Conservation (phyloP, 2,888 invertebrate genomes). For the Hydrotaea diabolus region DNA sequence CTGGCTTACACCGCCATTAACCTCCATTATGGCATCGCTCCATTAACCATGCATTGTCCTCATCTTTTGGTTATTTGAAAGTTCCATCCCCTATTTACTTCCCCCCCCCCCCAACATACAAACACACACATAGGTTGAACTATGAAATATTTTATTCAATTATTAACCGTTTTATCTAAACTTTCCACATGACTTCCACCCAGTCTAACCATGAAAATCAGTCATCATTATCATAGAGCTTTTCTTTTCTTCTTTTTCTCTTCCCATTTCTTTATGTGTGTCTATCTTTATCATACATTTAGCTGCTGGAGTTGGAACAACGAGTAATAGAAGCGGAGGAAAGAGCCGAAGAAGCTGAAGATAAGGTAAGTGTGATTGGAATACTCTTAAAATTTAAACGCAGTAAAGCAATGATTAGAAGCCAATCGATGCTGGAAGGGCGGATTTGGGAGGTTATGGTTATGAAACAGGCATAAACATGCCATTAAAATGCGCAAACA, state of each 20-base stretch:
- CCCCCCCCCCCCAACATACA: background rate
- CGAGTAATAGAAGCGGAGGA: slow-evolving; percentile 95
- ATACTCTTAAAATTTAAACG: slow-evolving; percentile 2
- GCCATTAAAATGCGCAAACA: background rate
- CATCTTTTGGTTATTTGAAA: no score
- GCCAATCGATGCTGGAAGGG: background rate
- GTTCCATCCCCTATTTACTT: background rate
- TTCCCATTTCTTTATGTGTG: slow-evolving; percentile 61
- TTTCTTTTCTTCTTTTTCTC: slow-evolving; percentile 38
- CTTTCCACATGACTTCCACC: slow-evolving; percentile 56
- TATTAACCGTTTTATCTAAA: slow-evolving; percentile 38
- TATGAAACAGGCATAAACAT: background rate
- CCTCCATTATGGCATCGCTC: background rate
- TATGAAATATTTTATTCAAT: slow-evolving; percentile 21
- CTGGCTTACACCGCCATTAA: slow-evolving; percentile 11
- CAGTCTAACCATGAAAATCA: slow-evolving; percentile 20
- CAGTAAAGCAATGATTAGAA: background rate
- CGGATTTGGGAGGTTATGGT: background rate
- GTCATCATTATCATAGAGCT: slow-evolving; percentile 23
- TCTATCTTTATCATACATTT: slow-evolving; percentile 67
- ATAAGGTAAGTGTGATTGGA: slow-evolving; percentile 87
- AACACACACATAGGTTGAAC: background rate
- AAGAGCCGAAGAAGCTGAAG: slow-evolving; percentile 95
- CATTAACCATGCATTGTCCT: background rate
- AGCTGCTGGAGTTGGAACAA: slow-evolving; percentile 97